Conservation (phyloP, 2,797 vertebrate species). For the Scolopax bukidnonensis region DNA sequence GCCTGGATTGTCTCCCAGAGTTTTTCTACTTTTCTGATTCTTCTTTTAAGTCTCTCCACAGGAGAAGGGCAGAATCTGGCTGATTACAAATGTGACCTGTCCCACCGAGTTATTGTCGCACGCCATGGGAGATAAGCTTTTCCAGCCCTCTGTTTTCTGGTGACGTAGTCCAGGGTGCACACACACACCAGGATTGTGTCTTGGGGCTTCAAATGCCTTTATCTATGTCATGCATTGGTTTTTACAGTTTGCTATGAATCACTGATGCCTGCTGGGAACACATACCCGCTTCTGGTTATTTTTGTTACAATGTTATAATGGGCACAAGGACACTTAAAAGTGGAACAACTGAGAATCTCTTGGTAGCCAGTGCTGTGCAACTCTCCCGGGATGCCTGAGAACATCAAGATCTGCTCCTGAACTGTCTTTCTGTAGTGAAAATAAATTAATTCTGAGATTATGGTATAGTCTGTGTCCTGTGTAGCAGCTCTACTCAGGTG, state of each 20-base stretch:
- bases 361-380: slow-evolving; percentile 28
- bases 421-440: neutral
- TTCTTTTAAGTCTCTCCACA: neutral
- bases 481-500: neutral
- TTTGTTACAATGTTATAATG: slow-evolving; percentile 68
- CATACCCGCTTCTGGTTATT: slow-evolving; percentile 62
- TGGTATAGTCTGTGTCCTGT: neutral
- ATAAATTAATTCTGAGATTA: neutral
- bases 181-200: slow-evolving; percentile 32
- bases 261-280: slow-evolving; percentile 69
- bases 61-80: neutral
- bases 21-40: neutral
- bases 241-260: slow-evolving; percentile 62
- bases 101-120: slow-evolving; percentile 11
- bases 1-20: neutral
- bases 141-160: neutral
- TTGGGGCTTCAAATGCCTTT: slow-evolving; percentile 69
- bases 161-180: slow-evolving; percentile 12
- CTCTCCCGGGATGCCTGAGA: slow-evolving; percentile 19
- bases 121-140: neutral
- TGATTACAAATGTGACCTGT: slow-evolving; percentile 34
- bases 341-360: slow-evolving; percentile 44
- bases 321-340: slow-evolving; percentile 69
- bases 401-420: neutral
- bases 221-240: slow-evolving; percentile 57